These are phyloP conservation scores for Pheosia tremula DNA, from an alignment of 2,888 invertebrate species.

Conservation along the genomic window DNA sequence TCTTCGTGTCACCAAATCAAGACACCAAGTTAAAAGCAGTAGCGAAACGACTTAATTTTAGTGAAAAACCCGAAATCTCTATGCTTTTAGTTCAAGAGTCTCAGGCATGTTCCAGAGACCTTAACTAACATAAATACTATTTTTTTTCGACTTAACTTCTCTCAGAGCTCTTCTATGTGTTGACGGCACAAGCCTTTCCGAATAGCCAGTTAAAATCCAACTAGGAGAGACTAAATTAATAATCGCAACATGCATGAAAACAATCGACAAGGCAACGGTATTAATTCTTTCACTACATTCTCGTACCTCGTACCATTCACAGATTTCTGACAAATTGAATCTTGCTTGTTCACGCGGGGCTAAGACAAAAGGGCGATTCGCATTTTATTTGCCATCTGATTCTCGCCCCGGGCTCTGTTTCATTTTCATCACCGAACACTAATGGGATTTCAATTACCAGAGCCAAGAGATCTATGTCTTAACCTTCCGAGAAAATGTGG, in stretches of 20 bases:
- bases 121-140: too few relatives aligned
- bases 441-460: constrained; percentile 68
- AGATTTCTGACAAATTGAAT: constrained; percentile 80
- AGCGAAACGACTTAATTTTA: constrained; percentile 17
- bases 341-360: constrained; percentile 67
- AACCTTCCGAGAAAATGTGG: background rate
- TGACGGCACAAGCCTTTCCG: too few relatives aligned
- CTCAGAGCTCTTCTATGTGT: too few relatives aligned
- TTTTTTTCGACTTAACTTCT: too few relatives aligned
- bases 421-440: constrained; percentile 61
- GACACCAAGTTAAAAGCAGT: constrained; percentile 34
- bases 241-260: too few relatives aligned
- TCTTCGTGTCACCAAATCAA: constrained; percentile 46
- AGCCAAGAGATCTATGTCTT: constrained; percentile 36
- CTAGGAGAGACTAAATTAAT: too few relatives aligned
- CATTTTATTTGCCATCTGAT: constrained; percentile 79
- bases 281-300: background rate
- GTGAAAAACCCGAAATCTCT: too few relatives aligned
- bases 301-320: constrained; percentile 36
- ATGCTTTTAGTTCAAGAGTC: too few relatives aligned
- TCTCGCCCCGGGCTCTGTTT: constrained; percentile 53
- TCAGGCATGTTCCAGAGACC: too few relatives aligned
- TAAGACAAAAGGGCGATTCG: constrained; percentile 76
- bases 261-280: too few relatives aligned
- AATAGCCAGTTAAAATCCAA: too few relatives aligned